Conservation (phyloP, 2,797 vertebrate species). For the Hippopotamyrus pictus region DNA sequence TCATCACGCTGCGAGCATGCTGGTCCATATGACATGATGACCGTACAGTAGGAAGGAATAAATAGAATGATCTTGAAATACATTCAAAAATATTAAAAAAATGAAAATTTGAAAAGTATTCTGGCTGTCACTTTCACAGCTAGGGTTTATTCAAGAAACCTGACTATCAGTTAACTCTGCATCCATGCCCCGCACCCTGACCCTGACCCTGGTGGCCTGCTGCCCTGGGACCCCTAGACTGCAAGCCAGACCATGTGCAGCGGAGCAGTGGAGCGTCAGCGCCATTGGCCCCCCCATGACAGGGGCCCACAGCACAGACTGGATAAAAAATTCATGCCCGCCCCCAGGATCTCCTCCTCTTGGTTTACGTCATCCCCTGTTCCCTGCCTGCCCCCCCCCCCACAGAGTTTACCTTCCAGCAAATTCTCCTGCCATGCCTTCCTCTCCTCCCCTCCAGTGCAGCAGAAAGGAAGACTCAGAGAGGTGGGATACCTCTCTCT, state of each 20-base stretch:
- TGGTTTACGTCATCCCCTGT: conserved; percentile 16
- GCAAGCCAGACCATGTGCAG: background rate
- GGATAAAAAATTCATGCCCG: conserved; percentile 46
- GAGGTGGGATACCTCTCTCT: background rate
- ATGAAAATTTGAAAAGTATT: background rate
- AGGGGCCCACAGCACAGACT: conserved; percentile 25
- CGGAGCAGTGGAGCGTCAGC: conserved; percentile 4
- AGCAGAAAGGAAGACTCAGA: background rate
- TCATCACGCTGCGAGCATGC: background rate
- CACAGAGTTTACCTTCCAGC: background rate
- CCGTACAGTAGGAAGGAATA: background rate
- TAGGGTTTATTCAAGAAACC: background rate
- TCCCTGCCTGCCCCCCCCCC: background rate
- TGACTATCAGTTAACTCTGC: background rate
- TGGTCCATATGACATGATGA: background rate
- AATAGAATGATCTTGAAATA: background rate
- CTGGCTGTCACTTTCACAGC: background rate
- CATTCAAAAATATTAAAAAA: background rate
- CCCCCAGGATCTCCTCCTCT: background rate
- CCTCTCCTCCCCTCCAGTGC: background rate
- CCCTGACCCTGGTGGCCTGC: too few relatives aligned
- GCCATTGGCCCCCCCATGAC: conserved; percentile 25
- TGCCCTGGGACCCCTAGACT: background rate
- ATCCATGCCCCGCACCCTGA: background rate
- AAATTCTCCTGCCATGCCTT: background rate